A percentile compares a stretch with the other conserved stretches of the same genome.
phyloP scores from a whole-genome alignment of 2,113 vertebrate species.

The Lepus americanus region DNA sequence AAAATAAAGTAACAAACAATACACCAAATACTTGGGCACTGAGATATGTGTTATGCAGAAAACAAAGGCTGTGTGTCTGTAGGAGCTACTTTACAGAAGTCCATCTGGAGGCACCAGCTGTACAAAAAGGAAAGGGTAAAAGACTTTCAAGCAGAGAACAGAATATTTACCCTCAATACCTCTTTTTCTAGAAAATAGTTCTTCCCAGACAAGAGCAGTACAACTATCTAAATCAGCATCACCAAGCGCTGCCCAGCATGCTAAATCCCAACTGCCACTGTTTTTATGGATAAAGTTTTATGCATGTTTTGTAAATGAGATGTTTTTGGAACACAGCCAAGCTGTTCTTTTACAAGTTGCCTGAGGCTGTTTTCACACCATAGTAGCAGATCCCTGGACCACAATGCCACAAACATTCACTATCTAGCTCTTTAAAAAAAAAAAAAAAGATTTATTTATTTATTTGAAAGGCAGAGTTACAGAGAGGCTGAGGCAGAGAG shows the following conservation, averaged over 20 bases:
- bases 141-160: constrained; percentile 11
- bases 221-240: not conserved
- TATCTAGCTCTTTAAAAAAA: not conserved
- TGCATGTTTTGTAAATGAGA: not conserved
- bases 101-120: not conserved
- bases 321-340: not conserved
- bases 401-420: not conserved
- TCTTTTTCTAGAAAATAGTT: not conserved
- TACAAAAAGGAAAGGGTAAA: not conserved
- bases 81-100: not conserved
- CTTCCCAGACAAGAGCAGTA: not conserved
- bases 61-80: not conserved
- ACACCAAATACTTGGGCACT: not conserved
- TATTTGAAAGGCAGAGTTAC: no score
- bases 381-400: not conserved
- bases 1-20: not conserved
- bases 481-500: no score
- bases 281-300: not conserved
- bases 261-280: not conserved
- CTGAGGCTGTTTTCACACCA: not conserved
- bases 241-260: not conserved
- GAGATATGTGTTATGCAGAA: not conserved
- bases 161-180: not conserved
- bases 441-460: not conserved
- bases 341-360: not conserved